These are phyloP conservation scores for Hylaeus anthracinus DNA, from an alignment of 1,140 invertebrate species.

Conservation along the genomic window DNA sequence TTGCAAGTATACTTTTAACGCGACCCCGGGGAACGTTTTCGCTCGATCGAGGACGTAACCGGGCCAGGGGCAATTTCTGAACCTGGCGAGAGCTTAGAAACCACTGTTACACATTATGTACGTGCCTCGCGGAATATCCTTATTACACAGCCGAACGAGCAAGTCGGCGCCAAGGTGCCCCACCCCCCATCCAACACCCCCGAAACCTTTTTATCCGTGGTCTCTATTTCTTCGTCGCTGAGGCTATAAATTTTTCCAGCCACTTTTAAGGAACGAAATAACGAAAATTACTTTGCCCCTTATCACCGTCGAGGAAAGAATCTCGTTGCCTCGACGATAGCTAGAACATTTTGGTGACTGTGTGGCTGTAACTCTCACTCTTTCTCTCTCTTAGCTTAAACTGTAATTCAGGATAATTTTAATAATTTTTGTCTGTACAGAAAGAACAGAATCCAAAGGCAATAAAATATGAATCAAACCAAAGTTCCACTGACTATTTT, in stretches of 20 bases:
- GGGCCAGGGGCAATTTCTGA: neutral
- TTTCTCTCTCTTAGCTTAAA: too few species aligned
- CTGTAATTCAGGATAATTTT: too few species aligned
- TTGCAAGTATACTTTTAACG: neutral
- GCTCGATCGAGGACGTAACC: neutral
- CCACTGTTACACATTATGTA: slow-evolving; percentile 2
- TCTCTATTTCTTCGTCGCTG: neutral
- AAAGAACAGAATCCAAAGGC: too few species aligned
- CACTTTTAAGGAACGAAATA: neutral
- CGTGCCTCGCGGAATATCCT: neutral
- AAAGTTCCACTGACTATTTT: too few species aligned
- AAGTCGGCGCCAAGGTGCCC: neutral
- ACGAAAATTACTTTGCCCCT: neutral
- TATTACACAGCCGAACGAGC: slow-evolving; percentile 36
- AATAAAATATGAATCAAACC: too few species aligned
- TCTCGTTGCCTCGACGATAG: neutral
- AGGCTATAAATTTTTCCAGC: neutral
- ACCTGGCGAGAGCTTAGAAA: neutral
- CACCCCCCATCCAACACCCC: neutral
- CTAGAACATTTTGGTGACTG: too few species aligned
- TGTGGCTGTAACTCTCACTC: too few species aligned
- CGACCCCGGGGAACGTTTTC: neutral
- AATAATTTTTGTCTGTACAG: too few species aligned
- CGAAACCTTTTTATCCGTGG: slow-evolving; percentile 2
- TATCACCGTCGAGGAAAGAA: neutral